Evolutionary conservation across 2,113 vertebrate species (phyloP).

Genomic region (Semnornis frantzii): DNA sequence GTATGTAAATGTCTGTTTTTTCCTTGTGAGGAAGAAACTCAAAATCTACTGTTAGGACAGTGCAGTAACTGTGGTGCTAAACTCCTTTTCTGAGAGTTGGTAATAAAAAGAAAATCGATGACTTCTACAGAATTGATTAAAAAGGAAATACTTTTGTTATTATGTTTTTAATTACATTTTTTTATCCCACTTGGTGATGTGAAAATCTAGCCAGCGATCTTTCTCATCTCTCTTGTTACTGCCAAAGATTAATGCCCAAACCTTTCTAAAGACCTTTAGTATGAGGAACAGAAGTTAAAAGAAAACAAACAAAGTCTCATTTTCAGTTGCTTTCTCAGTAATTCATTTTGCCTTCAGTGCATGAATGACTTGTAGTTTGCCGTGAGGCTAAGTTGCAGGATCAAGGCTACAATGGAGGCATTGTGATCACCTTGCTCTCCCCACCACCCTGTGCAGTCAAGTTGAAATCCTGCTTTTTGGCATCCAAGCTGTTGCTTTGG

Average conservation of each 20-base stretch:
- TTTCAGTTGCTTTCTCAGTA: conserved; percentile 30
- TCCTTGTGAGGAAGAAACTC: background rate
- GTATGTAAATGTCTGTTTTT: background rate
- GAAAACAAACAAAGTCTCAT: conserved; percentile 12
- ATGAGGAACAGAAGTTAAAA: conserved; percentile 15
- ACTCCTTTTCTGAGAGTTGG: background rate
- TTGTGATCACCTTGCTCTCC: conserved; percentile 55
- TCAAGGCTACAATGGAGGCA: conserved; percentile 49
- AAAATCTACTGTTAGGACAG: background rate
- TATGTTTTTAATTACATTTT: background rate
- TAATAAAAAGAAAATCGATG: background rate
- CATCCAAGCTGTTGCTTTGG: conserved; percentile 60
- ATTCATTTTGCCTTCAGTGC: conserved; percentile 30
- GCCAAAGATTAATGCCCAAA: background rate
- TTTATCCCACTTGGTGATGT: background rate
- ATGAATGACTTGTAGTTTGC: background rate
- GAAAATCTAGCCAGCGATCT: background rate
- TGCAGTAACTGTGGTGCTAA: background rate
- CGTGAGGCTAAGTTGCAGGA: background rate
- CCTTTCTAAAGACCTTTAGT: background rate
- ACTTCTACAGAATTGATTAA: background rate
- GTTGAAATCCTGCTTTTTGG: conserved; percentile 59
- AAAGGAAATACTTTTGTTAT: background rate
- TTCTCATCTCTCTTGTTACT: background rate
- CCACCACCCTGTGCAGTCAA: background rate